Conservation (phyloP, 2,888 invertebrate genomes). For the Agonopterix subpropinquella region DNA sequence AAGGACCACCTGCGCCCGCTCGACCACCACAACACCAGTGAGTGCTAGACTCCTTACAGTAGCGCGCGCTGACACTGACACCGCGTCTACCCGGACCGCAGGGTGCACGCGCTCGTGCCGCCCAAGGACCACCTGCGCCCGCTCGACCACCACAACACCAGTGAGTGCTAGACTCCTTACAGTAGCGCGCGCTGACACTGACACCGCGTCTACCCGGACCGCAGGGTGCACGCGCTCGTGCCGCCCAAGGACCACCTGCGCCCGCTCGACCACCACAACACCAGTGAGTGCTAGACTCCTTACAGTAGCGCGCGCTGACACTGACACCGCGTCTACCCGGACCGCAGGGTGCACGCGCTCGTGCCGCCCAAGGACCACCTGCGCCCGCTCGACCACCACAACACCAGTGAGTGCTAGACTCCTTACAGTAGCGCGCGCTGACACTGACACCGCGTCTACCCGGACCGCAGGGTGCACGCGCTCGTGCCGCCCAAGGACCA, state of each 20-base stretch:
- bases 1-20: constrained; percentile 84
- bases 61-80: too few species aligned
- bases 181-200: too few species aligned
- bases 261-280: constrained; percentile 76
- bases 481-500: constrained; percentile 87
- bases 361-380: constrained; percentile 87
- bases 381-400: constrained; percentile 79
- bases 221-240: constrained; percentile 87
- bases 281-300: constrained; percentile 47
- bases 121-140: constrained; percentile 84
- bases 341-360: constrained; percentile 90
- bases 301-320: too few species aligned
- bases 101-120: constrained; percentile 88
- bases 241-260: constrained; percentile 87
- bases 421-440: too few species aligned
- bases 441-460: constrained; percentile 95
- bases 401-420: constrained; percentile 46
- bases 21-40: constrained; percentile 70
- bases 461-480: constrained; percentile 92
- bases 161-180: too few species aligned
- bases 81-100: constrained; percentile 95
- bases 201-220: constrained; percentile 96
- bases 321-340: constrained; percentile 95
- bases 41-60: too few species aligned
- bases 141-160: constrained; percentile 74